These are phyloP conservation scores for Nothura maculosa DNA, from an alignment of 2,797 vertebrate genomes.

Conservation along the genomic window DNA sequence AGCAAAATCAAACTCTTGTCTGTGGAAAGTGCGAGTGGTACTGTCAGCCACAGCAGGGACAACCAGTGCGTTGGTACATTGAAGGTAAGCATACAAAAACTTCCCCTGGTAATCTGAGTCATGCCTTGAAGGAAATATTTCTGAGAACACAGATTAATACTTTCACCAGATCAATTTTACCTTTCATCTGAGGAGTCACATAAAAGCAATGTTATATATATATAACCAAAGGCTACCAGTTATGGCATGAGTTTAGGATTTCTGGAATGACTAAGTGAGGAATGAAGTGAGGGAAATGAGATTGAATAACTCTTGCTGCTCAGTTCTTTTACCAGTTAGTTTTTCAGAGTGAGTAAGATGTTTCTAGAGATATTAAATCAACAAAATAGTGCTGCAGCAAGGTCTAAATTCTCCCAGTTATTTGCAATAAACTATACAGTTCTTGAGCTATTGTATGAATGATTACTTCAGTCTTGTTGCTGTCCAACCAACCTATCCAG, in stretches of 20 bases:
- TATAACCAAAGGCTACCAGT: neutral
- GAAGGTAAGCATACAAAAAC: neutral
- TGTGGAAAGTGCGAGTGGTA: neutral
- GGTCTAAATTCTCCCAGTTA: neutral
- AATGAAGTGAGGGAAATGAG: constrained; percentile 6
- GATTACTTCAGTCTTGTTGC: neutral
- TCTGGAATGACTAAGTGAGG: constrained; percentile 24
- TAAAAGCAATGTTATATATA: neutral
- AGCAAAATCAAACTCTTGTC: neutral
- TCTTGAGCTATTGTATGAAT: neutral
- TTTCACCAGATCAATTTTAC: neutral
- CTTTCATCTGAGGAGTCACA: neutral
- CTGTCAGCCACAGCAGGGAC: neutral
- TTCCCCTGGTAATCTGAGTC: neutral
- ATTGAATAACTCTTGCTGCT: neutral
- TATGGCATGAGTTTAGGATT: neutral
- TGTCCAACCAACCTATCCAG: neutral
- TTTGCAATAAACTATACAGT: neutral
- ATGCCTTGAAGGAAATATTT: neutral
- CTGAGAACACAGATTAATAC: neutral
- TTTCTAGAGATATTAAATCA: neutral
- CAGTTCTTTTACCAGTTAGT: neutral
- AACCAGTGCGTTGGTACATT: neutral
- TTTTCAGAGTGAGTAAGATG: neutral
- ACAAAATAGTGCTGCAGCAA: neutral